Base-by-base conservation (phyloP, 2,888 invertebrate genomes). In the Meteorus colon region DNA sequence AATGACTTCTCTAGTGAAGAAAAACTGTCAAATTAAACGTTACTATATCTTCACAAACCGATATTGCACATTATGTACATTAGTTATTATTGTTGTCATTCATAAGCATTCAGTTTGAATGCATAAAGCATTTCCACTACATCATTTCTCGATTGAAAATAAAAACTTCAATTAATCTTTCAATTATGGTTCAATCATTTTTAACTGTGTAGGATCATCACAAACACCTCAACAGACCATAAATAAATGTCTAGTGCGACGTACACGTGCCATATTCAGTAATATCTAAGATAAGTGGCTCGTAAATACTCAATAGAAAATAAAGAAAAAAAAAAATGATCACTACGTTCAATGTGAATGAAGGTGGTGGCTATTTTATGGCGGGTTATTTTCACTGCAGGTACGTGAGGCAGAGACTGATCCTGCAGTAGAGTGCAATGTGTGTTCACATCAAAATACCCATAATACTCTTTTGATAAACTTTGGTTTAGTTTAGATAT, bases 351-450 rank as follows among this genome's bases (percentile, higher is more conserved):
- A 55, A 8, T 24, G 19, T 10, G 19, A 24, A 55, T 19, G n/a
- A 19, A 24, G 19, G 19, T 10, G 2, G 55, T 55, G 19, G 55
- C 19, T 19, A 5, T 19, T 55, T 55, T 19, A 55, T 55, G 55
- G 19, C 8, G 55, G n/a, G 24, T 55, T 19, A 55, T 55, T 55
- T 55, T 55, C n/a, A 55, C 6, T 19, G 55, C 55, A 2, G 19
- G 19, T 8, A 55, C 55, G 55, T 55, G 24, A 55, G n/a, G 55
- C n/a, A 2, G 8, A 62, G 31, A 62, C 31, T 62, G 4, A 62
- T 73, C 51, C 37, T 27, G 71, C 19, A 27, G 48, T 4, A 45
- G 16, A 60, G 74, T 60, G 48, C 59, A 67, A 55, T 27, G 37
- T 48, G 34, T 27, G 14, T 62, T 29, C n/a, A 29, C 62, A 31